Percentiles rank a stretch among this genome's conserved stretches.
These are phyloP conservation scores for Cyclophora punctaria DNA, from an alignment of 2,888 invertebrate genomes.

Conservation along the genomic window DNA sequence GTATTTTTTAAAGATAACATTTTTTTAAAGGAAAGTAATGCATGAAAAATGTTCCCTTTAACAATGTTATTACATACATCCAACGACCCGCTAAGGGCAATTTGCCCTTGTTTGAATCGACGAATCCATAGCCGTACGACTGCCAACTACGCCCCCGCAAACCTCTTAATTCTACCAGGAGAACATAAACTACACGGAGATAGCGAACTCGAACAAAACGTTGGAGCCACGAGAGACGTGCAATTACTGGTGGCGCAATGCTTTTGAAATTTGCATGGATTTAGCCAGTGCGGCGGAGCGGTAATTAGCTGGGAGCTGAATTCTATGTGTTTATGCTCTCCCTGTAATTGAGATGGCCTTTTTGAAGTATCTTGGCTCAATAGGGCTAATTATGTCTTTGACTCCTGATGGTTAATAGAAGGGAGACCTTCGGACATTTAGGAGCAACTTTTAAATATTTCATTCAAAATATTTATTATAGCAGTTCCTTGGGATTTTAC, in stretches of 20 bases:
- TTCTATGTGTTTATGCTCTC: constrained; percentile 50
- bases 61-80: neutral
- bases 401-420: too few relatives aligned
- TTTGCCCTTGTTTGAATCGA: neutral
- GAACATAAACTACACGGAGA: constrained; percentile 36
- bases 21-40: neutral
- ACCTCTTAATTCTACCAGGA: constrained; percentile 40
- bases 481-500: too few relatives aligned
- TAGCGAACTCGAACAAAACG: constrained; percentile 34
- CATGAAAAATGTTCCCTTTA: neutral
- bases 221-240: constrained; percentile 34
- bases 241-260: constrained; percentile 46
- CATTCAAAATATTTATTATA: too few relatives aligned
- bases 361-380: constrained; percentile 9
- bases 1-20: neutral
- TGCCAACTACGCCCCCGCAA: constrained; percentile 35
- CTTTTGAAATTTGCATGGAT: constrained; percentile 54
- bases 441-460: too few relatives aligned
- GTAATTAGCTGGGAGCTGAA: constrained; percentile 48
- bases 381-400: constrained; percentile 9
- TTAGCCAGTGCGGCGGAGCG: constrained; percentile 30
- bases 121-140: neutral
- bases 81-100: neutral
- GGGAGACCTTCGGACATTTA: too few relatives aligned
- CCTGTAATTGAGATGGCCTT: constrained; percentile 34